Evolutionary conservation across 2,113 vertebrate species (phyloP), one percentile per base, ranked within the genome.

Genomic region (Paraplagusia blochii): DNA sequence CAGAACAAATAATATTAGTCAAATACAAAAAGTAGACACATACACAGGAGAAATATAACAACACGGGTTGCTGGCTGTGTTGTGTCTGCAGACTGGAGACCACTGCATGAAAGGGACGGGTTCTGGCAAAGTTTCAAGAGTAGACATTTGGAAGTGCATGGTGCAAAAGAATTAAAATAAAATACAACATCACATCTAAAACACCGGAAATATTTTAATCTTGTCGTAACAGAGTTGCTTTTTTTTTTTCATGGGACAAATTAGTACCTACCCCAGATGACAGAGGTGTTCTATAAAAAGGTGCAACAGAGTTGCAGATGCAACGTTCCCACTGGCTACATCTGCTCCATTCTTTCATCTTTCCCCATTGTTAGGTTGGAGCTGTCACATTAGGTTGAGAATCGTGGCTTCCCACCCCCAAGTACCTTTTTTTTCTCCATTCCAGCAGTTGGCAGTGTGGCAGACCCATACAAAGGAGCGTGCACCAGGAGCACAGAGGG

Each of bases 301-400:
- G 80, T 86, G 80, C 67, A 84, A 86, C 81, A 83, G 88, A 92
- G 91, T 90, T 91, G 85, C 85, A 84, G 86, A 96, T 97, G 95
- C 95, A 93, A 89, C 35, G 82, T 93, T 94, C 90, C 92, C 93
- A 92, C 92, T 92, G 93, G 94, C 93, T 94, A 93, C 95, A 98
- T 97, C 93, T 98, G 95, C 93, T 95, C 92, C 87, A 86, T 92
- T 93, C 94, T 96, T 95, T 95, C 94, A 94, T 94, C 93, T 93
- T 90, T 89, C 91, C 92, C 85, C 91, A 94, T 94, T 93, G 94
- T 95, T 96, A 94, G 93, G 92, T 90, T 88, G 93, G 90, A 96
- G 92, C 94, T 95, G 95, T 96, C 94, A 96, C 93, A 94, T 95
- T 94, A 92, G 92, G 92, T 92, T 91, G 92, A 92, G 92, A 93